Conservation (phyloP, 2,888 invertebrate genomes). For the Cephus runcator region DNA sequence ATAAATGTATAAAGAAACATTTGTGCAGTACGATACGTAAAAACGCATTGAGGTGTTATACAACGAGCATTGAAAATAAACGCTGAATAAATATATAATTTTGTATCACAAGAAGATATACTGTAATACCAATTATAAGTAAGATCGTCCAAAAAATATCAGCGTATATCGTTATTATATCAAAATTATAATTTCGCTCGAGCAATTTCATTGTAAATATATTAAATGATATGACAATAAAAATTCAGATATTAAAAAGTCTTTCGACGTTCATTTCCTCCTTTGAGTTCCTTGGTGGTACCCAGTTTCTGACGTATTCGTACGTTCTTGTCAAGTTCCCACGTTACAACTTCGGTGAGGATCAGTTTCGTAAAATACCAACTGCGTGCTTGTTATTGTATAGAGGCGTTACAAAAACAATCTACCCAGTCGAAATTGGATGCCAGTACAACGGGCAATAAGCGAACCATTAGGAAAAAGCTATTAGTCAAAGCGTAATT, state of each 20-base stretch:
- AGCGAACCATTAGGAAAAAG: constrained; percentile 27
- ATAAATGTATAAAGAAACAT: not conserved
- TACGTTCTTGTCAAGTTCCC: not conserved
- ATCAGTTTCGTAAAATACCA: not conserved
- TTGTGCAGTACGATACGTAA: not conserved
- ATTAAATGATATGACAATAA: constrained; percentile 16
- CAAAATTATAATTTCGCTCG: constrained; percentile 8
- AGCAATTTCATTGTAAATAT: constrained; percentile 12
- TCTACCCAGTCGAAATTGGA: not conserved
- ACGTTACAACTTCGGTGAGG: not conserved
- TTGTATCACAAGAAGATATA: not conserved
- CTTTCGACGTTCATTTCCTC: not conserved
- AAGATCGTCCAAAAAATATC: not conserved
- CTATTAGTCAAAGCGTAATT: constrained; percentile 43
- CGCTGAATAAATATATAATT: not conserved
- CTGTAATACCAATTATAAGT: not conserved
- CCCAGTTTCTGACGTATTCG: not conserved
- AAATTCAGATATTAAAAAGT: not conserved
- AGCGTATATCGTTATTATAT: not conserved
- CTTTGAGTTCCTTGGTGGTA: not conserved
- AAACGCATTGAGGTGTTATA: not conserved
- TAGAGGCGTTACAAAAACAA: not conserved
- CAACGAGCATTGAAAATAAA: not conserved
- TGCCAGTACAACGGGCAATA: not conserved
- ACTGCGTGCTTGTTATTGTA: not conserved